Base-by-base conservation (phyloP, 2,888 invertebrate genomes). In the Acrobasis consociella region DNA sequence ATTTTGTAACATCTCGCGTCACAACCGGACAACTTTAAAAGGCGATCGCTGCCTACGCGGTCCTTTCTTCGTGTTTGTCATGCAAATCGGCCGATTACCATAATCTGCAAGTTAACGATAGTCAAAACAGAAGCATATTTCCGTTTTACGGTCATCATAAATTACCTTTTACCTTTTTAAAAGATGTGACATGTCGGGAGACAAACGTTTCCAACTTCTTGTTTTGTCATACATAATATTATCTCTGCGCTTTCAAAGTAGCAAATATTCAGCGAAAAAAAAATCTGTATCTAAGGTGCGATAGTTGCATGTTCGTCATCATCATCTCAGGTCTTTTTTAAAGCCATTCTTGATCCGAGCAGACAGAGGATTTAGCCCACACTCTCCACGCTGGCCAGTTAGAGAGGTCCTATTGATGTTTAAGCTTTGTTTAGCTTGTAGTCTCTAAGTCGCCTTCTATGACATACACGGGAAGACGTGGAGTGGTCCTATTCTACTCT, bases 41-140 rank as follows among this genome's bases (percentile, higher is more conserved):
- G 59, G 10, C 16, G 9, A 37, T 16, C 9, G 13, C 49, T 49
- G 10, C 59, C 49, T 38, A 50, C 59, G 38, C 37, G 16, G 50
- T 50, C 67, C 58, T 66, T 64, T 52, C 62, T 61, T 65, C 53
- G 52, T 62, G 52, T 60, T 71, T 69, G 69, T 70, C 51, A 69
- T 70, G 70, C 69, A 69, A 73, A 73, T 68, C 61, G 51, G 60
- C 60, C 50, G 51, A 63, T 63, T 62, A 52, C 11, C 63, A 51
- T 62, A 60, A 63, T 67, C 65, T 65, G 63, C 66, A 65, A 67
- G 63, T 64, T 62, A 53, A 67, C 52, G 37, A 60, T 42, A 58
- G 58, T 63, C 66, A 55, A 62, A 64, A 66, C 66, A 66, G 64
- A 64, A 63, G 66, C 64, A 60, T 62, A 58, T 53, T 46, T 53